Evolutionary conservation across 2,888 invertebrate species (phyloP).

Genomic region (Brenthis ino): DNA sequence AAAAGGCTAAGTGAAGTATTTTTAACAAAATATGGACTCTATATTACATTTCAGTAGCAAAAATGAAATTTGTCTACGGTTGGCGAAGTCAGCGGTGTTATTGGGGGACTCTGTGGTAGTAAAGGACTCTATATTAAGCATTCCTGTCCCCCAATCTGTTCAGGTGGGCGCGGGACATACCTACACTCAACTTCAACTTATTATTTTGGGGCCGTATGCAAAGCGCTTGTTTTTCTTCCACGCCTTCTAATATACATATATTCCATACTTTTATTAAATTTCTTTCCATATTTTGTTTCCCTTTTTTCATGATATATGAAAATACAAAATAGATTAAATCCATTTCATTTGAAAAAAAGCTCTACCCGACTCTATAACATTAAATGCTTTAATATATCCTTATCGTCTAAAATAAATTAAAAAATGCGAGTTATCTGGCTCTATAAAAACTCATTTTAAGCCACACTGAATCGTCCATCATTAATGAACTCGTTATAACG

Average conservation of each 20-base stretch:
- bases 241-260: constrained; percentile 61
- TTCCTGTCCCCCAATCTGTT: constrained; percentile 77
- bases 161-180: constrained; percentile 71
- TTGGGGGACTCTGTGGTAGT: constrained; percentile 74
- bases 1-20: not conserved
- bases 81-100: constrained; percentile 72
- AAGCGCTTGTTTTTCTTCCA: constrained; percentile 73
- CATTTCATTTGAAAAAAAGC: not conserved
- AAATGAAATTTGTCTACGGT: constrained; percentile 50
- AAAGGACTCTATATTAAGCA: constrained; percentile 81
- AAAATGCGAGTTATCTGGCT: constrained; percentile 42
- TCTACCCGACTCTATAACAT: not conserved
- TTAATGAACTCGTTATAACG: constrained; percentile 75
- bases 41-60: constrained; percentile 40
- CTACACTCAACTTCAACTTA: constrained; percentile 73
- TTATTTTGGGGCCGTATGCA: constrained; percentile 72
- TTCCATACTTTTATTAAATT: constrained; percentile 74
- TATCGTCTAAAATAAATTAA: constrained; percentile 23
- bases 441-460: constrained; percentile 47
- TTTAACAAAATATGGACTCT: not conserved
- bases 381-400: constrained; percentile 13
- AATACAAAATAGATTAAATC: constrained; percentile 10
- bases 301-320: constrained; percentile 20
- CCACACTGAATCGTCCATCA: constrained; percentile 51
- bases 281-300: constrained; percentile 39